A percentile compares a stretch with the other conserved stretches of the same genome.
Conservation (phyloP, 2,797 vertebrate species). For the Sebastes trivittatus region DNA sequence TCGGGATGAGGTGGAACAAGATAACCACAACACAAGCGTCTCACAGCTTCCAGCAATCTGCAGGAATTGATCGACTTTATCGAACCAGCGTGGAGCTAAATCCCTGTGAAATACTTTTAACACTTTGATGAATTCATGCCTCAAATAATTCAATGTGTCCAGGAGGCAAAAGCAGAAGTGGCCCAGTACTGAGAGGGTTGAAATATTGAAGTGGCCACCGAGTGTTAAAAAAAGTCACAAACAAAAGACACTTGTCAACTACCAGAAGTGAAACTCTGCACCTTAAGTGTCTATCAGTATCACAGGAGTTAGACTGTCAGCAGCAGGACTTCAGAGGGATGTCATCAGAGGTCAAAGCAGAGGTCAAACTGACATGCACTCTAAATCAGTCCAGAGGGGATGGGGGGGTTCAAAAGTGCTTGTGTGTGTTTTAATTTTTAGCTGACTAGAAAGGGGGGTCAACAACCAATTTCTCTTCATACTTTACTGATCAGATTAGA, state of each 20-base stretch:
- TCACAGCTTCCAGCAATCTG: background rate
- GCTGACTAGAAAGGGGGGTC: slow-evolving; percentile 6
- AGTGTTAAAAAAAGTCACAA: background rate
- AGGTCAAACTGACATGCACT: background rate
- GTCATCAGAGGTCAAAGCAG: slow-evolving; percentile 15
- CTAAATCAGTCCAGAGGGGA: slow-evolving; percentile 11
- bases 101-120: background rate
- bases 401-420: background rate
- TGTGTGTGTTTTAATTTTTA: slow-evolving; percentile 25
- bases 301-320: background rate
- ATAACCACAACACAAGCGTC: background rate
- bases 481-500: slow-evolving; percentile 1
- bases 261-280: slow-evolving; percentile 17
- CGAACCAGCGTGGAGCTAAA: background rate
- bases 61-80: background rate
- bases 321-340: background rate
- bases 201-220: background rate
- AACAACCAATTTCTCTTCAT: slow-evolving; percentile 14
- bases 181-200: background rate
- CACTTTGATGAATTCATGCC: background rate
- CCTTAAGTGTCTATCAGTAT: background rate
- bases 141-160: background rate
- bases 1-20: background rate
- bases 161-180: background rate
- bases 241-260: background rate